Evolutionary conservation across 2,113 vertebrate genomes (phyloP).

Genomic region (Willisornis vidua): DNA sequence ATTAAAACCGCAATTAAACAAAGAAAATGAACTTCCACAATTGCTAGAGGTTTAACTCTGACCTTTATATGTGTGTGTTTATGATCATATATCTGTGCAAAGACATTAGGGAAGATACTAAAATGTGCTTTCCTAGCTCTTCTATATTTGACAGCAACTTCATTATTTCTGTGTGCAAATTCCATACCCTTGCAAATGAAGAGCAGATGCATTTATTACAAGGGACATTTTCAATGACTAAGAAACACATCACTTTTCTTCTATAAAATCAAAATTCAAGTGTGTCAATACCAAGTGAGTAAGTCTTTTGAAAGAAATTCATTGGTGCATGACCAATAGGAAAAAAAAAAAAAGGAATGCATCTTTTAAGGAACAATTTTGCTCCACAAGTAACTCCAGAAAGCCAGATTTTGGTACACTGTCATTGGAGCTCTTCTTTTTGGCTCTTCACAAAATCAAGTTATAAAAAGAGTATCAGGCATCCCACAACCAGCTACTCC

Average conservation of each 20-base stretch:
- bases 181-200: not conserved
- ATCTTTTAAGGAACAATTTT: not conserved
- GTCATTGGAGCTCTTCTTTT: not conserved
- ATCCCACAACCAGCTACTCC: not conserved
- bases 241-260: not conserved
- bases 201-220: not conserved
- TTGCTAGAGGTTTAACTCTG: not conserved
- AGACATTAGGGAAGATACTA: not conserved
- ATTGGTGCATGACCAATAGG: not conserved
- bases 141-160: not conserved
- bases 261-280: not conserved
- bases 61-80: not conserved
- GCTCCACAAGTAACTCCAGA: not conserved
- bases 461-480: not conserved
- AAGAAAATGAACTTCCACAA: not conserved
- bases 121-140: not conserved
- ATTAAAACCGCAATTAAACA: not conserved
- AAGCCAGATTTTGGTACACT: not conserved
- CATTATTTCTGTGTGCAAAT: slow-evolving; percentile 5
- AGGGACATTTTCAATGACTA: not conserved
- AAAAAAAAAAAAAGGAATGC: not conserved
- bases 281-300: not conserved
- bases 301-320: not conserved
- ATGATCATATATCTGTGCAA: not conserved
- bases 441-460: not conserved